Evolutionary conservation across 1,140 invertebrate genomes (phyloP).

Genomic region (Tachypleus tridentatus): DNA sequence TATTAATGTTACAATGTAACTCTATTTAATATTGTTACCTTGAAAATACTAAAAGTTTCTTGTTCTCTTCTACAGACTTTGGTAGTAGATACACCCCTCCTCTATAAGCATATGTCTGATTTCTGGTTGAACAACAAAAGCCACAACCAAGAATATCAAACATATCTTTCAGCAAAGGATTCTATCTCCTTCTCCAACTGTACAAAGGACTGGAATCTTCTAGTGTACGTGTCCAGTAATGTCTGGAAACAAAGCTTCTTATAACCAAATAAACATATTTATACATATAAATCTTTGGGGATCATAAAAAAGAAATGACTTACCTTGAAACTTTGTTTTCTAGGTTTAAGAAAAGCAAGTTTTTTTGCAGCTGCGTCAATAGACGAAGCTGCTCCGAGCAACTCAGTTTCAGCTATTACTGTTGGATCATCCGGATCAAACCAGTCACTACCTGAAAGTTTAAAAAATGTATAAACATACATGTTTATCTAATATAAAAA

Average conservation of each 20-base stretch:
- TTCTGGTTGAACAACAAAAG: conserved; percentile 70
- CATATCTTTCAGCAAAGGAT: conserved; percentile 77
- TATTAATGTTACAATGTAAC: too few relatives aligned
- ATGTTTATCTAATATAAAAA: too few relatives aligned
- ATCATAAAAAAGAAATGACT: too few relatives aligned
- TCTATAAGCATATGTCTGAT: conserved; percentile 80
- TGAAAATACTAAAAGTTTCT: too few relatives aligned
- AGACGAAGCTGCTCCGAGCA: conserved; percentile 88
- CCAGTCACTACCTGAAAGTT: conserved; percentile 64
- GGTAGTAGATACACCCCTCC: not conserved
- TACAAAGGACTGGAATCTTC: too few relatives aligned
- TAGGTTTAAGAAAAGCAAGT: conserved; percentile 77
- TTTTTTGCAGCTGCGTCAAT: conserved; percentile 97
- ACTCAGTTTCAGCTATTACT: conserved; percentile 94
- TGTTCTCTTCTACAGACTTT: too few relatives aligned
- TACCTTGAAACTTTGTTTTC: conserved; percentile 27
- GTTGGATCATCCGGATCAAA: conserved; percentile 94
- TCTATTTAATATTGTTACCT: too few relatives aligned
- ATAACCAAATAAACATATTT: too few relatives aligned
- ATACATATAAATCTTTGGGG: too few relatives aligned
- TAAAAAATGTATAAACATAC: too few relatives aligned
- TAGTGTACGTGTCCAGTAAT: too few relatives aligned
- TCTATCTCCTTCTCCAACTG: not conserved
- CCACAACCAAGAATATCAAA: conserved; percentile 99
- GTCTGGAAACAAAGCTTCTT: too few relatives aligned